These are phyloP conservation scores for Sarcophilus harrisii DNA, from an alignment of 2,797 vertebrate species.

Conservation along the genomic window DNA sequence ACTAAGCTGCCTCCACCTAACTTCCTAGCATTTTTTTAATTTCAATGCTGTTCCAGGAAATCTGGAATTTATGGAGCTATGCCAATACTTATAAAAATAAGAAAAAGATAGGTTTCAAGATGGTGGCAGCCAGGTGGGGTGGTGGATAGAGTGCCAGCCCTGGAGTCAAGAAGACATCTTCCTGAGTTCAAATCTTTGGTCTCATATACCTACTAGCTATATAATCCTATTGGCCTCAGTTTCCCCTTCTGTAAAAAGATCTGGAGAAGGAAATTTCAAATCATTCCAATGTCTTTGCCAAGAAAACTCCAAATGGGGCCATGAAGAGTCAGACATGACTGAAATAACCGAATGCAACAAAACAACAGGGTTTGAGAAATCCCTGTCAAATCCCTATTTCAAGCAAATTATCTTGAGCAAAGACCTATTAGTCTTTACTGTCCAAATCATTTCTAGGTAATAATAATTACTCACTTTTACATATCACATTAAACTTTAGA, in stretches of 20 bases:
- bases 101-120: neutral
- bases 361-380: neutral
- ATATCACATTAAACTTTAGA: neutral
- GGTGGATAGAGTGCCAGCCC: neutral
- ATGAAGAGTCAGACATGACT: neutral
- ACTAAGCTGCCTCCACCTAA: neutral
- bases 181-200: neutral
- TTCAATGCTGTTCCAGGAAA: neutral
- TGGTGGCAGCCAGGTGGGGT: neutral
- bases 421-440: neutral
- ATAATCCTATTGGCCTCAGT: neutral
- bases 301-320: neutral
- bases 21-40: neutral
- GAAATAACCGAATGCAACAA: neutral
- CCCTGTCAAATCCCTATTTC: neutral
- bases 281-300: neutral
- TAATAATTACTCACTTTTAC: neutral
- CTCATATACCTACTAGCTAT: neutral
- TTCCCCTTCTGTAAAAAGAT: neutral
- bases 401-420: neutral
- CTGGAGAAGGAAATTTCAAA: neutral
- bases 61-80: neutral
- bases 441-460: neutral
- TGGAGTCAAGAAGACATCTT: neutral
- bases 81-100: neutral